A percentile compares a stretch with the other conserved stretches of the same genome.
Conservation (phyloP, 2,113 vertebrate species). For the Syrrhaptes paradoxus region DNA sequence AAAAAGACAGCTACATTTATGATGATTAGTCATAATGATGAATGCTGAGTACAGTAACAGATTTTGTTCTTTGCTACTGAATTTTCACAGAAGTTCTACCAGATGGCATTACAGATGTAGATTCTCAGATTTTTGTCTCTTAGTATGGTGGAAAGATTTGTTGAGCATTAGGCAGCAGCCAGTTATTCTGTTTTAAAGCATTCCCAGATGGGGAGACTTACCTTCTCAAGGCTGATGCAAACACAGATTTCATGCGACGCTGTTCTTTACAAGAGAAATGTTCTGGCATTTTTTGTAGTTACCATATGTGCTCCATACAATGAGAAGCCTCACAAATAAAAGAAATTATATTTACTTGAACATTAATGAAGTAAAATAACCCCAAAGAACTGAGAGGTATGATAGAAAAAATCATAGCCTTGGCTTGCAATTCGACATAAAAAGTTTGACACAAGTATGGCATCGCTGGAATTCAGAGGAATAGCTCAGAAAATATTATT, state of each 20-base stretch:
- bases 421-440: neutral
- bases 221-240: neutral
- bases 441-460: neutral
- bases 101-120: neutral
- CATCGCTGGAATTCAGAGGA: neutral
- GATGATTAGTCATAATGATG: neutral
- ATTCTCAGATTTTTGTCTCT: neutral
- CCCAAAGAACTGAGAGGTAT: neutral
- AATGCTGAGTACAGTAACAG: neutral
- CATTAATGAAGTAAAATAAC: neutral
- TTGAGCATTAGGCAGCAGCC: neutral
- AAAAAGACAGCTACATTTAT: neutral
- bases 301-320: neutral
- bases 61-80: neutral
- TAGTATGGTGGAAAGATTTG: neutral
- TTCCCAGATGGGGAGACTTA: neutral
- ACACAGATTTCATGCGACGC: neutral
- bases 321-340: neutral
- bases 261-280: neutral
- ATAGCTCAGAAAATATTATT: neutral
- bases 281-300: neutral
- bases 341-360: neutral
- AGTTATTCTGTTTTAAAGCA: neutral
- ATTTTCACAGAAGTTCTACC: neutral
- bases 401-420: neutral